Percentiles rank a stretch among this genome's conserved stretches.
These are phyloP conservation scores for Crocodylus rhombifer DNA, from an alignment of 2,797 vertebrate genomes.

Conservation along the genomic window DNA sequence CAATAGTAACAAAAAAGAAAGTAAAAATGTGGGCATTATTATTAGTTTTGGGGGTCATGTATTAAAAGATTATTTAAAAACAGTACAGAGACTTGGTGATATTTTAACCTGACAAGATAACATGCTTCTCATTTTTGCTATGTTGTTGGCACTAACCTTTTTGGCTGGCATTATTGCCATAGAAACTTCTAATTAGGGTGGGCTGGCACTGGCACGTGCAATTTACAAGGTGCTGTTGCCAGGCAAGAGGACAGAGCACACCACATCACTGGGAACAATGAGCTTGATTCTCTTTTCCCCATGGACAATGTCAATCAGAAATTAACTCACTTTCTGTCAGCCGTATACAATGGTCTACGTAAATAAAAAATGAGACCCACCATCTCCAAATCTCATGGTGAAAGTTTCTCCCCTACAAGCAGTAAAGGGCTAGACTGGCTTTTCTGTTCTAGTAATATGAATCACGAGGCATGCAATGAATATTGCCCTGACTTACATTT, in stretches of 20 bases:
- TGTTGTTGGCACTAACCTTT: background rate
- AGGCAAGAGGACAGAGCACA: background rate
- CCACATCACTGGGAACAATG: fast-evolving
- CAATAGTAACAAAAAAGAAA: background rate
- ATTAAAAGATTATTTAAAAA: background rate
- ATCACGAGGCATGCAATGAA: background rate
- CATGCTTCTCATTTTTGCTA: background rate
- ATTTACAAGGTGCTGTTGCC: background rate
- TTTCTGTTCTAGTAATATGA: background rate
- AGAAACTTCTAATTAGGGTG: background rate
- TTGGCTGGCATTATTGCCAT: background rate
- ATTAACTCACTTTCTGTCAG: background rate
- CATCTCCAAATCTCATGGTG: background rate
- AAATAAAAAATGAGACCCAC: background rate
- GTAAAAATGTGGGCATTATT: background rate
- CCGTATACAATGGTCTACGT: background rate
- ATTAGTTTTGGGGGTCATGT: background rate
- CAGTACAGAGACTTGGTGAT: background rate
- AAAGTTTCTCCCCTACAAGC: background rate
- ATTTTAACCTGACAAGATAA: background rate
- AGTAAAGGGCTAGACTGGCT: background rate
- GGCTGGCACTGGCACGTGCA: background rate
- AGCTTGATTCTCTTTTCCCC: background rate
- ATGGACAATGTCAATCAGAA: background rate
- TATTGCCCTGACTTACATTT: background rate